Base-by-base conservation (phyloP, 2,797 vertebrate genomes). In the Alca torda region DNA sequence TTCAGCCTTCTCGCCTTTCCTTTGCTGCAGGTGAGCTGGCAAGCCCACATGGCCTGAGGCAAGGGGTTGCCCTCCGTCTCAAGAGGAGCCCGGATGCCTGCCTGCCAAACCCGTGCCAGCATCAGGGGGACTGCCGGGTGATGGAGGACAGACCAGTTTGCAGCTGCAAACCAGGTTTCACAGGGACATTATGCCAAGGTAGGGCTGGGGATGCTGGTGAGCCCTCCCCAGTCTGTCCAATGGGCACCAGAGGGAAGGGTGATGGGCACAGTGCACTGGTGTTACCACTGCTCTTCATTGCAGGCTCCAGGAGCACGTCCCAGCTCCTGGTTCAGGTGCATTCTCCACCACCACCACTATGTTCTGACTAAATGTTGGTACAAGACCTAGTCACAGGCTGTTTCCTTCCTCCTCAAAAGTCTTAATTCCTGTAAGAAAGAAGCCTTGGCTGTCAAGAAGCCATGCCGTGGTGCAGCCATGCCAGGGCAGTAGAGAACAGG, bases 81-180 rank as follows among this genome's bases (percentile, higher is more conserved):
- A 56, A n/a, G 75, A 96, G 95, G 64, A 95, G 61, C 68, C 59
- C 8, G 1, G 78, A 65, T 0, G 0, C 76, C 65, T 97, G 97
- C 64, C 30, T 94, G 45, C 90, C 96, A 48, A 97, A 94, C 64
- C 97, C 67, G 0, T 97, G 97, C 87, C 90, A 87, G 70, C 90
- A 97, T 76, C 94, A 96, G 33, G 97, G 96, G 2, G 18, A 28
- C 16, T 97, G 97, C 84, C 93, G 51, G 53, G 26, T 67, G 35
- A 8, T 63, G 4, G 78, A 63, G 18, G 54, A 85, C 39, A 51
- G 53, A 53, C 26, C 91, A 24, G 30, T 65, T 12, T 97, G 97
- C 83, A 94, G 53, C 64, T 97, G 97, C 84, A 96, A 93, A 65
- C 89, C 96, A 0, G 97, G 97, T 45, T 97, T 97, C 93, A 94